Conservation (phyloP, 2,888 invertebrate genomes). For the Sussaba pulchella region DNA sequence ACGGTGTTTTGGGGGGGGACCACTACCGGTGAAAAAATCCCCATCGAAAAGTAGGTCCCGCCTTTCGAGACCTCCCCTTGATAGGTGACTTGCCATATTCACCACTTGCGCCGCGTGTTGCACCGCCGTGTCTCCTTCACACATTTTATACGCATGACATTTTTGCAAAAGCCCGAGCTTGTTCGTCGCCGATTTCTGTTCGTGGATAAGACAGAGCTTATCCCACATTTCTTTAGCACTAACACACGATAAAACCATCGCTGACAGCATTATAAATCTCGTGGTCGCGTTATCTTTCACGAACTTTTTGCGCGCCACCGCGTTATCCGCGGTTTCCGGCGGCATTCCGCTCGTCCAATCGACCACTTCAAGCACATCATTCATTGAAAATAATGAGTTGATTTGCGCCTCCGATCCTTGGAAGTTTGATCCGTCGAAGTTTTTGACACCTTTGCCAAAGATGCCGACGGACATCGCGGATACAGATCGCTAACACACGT, state of each 20-base stretch:
- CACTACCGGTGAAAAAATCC: too few species aligned
- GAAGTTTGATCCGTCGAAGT: constrained; percentile 51
- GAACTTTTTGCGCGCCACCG: constrained; percentile 24
- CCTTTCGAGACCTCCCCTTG: too few species aligned
- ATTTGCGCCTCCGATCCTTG: constrained; percentile 48
- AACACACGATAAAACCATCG: constrained; percentile 42
- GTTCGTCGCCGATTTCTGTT: constrained; percentile 54
- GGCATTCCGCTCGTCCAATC: constrained; percentile 31
- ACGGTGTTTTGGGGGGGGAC: too few species aligned
- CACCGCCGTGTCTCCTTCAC: constrained; percentile 1
- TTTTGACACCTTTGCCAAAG: constrained; percentile 30
- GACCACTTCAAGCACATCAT: constrained; percentile 39
- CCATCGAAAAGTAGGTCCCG: too few species aligned
- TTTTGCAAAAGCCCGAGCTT: constrained; percentile 58
- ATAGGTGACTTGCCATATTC: constrained; percentile 64
- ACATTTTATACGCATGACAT: constrained; percentile 63
- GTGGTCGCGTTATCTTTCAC: constrained; percentile 37
- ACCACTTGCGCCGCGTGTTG: constrained; percentile 64
- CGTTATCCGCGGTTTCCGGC: not conserved
- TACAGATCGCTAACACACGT: constrained; percentile 11
- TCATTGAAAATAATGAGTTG: constrained; percentile 29
- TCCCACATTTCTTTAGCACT: not conserved
- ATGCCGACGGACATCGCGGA: constrained; percentile 47
- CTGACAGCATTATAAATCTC: constrained; percentile 66
- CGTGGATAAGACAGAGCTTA: constrained; percentile 38